Conservation (phyloP, 2,797 vertebrate species). For the Eurystomus glaucurus region DNA sequence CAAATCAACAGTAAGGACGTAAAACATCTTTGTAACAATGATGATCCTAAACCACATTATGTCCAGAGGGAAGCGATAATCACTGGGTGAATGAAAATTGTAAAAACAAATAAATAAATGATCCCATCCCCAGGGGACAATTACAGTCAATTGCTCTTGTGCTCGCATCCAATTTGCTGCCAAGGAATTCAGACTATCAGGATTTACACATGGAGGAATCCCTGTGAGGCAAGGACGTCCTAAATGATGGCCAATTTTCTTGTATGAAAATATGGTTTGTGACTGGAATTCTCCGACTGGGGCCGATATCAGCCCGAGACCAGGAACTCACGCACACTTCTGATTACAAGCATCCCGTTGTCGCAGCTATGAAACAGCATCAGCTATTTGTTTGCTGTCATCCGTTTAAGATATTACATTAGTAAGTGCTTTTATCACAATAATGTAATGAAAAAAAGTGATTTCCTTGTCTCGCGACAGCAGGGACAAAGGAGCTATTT, state of each 20-base stretch:
- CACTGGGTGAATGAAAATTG: background rate
- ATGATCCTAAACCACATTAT: background rate
- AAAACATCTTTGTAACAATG: background rate
- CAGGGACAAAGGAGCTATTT: background rate
- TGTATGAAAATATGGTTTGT: background rate
- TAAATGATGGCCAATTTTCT: background rate
- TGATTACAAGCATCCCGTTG: background rate
- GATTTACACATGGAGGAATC: background rate
- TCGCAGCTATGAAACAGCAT: background rate
- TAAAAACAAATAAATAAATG: background rate
- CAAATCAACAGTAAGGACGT: background rate
- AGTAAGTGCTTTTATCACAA: background rate
- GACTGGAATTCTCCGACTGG: background rate
- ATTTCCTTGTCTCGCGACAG: background rate
- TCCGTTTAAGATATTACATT: background rate
- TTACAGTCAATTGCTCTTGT: background rate
- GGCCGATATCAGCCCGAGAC: background rate
- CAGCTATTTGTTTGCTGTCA: background rate
- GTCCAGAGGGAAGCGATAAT: background rate
- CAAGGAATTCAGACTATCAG: background rate
- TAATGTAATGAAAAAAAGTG: background rate
- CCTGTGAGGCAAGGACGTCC: background rate
- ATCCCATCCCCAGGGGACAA: background rate
- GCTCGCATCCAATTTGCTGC: background rate
- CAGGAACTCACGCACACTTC: background rate